Percentiles rank a stretch among this genome's conserved stretches.
phyloP scores from a whole-genome alignment of 2,113 vertebrate genomes.

The Bos indicus region DNA sequence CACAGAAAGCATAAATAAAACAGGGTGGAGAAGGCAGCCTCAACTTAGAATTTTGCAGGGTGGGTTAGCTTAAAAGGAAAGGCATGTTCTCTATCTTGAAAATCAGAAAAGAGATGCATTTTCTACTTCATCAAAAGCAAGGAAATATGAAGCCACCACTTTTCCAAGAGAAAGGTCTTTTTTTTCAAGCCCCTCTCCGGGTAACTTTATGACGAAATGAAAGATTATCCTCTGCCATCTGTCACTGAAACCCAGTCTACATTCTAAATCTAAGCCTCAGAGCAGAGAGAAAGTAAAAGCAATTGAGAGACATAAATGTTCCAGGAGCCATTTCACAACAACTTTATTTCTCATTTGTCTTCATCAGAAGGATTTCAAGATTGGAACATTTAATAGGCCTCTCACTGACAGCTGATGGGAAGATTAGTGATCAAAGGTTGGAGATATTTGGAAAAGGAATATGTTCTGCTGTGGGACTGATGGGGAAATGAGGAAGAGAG shows the following conservation, averaged over 20 bases:
- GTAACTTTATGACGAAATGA: constrained; percentile 45
- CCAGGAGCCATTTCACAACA: not conserved
- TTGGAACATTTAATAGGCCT: not conserved
- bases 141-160: not conserved
- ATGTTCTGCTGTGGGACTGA: not conserved
- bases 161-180: constrained; percentile 21
- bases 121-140: not conserved
- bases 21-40: not conserved
- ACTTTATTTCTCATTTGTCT: constrained; percentile 29
- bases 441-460: not conserved
- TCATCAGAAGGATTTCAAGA: constrained; percentile 32
- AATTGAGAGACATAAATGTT: not conserved
- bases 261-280: not conserved
- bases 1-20: not conserved
- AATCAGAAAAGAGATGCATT: not conserved
- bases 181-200: not conserved
- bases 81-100: not conserved
- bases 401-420: constrained; percentile 5
- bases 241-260: constrained; percentile 43
- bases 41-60: not conserved
- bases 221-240: constrained; percentile 56
- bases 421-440: not conserved
- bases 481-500: not conserved
- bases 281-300: not conserved
- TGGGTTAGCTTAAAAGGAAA: constrained; percentile 25